Evolutionary conservation across 1,140 invertebrate genomes (phyloP).

Genomic region (Drosophila sp.): DNA sequence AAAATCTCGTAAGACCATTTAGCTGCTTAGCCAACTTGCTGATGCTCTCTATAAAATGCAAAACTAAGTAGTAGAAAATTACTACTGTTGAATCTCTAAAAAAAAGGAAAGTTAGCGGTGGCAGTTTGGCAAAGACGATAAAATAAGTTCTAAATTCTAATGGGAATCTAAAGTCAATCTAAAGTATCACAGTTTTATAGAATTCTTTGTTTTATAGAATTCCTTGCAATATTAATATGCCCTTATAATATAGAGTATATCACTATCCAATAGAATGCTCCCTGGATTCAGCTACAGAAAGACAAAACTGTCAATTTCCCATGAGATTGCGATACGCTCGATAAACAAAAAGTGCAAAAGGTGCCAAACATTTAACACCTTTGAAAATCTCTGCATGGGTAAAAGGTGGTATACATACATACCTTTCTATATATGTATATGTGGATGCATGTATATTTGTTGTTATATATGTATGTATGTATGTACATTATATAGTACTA

Average conservation of each 20-base stretch:
- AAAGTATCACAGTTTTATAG: no score
- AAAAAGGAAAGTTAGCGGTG: no score
- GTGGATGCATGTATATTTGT: slow-evolving; percentile 24
- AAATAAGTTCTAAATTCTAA: no score
- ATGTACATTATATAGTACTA: slow-evolving; percentile 1
- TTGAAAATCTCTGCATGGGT: neutral
- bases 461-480: slow-evolving; percentile 36
- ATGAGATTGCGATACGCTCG: neutral
- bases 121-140: no score
- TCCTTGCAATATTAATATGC: no score
- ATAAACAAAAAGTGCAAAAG: slow-evolving; percentile 2
- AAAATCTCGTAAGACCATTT: slow-evolving; percentile 50
- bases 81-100: no score
- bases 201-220: no score
- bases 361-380: slow-evolving; percentile 10
- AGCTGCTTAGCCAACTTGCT: slow-evolving; percentile 3
- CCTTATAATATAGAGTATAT: no score
- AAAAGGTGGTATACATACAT: neutral
- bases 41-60: neutral
- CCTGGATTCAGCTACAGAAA: no score
- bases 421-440: neutral
- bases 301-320: neutral
- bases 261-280: no score
- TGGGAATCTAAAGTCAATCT: no score
- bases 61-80: no score